Evolutionary conservation across 1,140 invertebrate species (phyloP), one percentile per base, ranked within the genome.

Genomic region (Dendrolimus kikuchii): DNA sequence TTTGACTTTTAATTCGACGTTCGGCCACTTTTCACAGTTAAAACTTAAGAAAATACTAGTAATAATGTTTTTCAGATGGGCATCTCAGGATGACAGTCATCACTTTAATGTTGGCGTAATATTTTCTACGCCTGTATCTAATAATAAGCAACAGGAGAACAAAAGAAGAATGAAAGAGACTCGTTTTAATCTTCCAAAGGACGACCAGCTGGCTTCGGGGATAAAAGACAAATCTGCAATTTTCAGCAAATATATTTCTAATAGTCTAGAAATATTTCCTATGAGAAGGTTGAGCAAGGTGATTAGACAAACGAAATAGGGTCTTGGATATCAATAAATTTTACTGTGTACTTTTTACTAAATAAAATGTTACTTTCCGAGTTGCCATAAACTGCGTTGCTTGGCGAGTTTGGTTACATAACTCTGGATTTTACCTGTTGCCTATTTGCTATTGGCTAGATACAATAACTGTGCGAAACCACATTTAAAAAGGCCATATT

Each of bases 91-190:
- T 44, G 86, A 88, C 48, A 83, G 83, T 59, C 76, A 88, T 52
- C 79, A 83, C 66, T 84, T 81, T 50, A 87, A 86, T 53, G 79
- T 82, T 9, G 88, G 91, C 52, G 92, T 94, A 1, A 93, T 93
- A 38, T 94, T 94, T 55, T 94, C 93, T 9, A 95, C 93, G 1
- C 93, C 93, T 2, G 93, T 95, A 2, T 92, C 87, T 0, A 89
- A 90, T 56, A 90, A 90, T 64, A 77, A 88, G 42, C 82, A 81
- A 1, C 79, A 81, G 10, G 81, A 81, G 4, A 71, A 79, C 2
- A 87, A 87, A 37, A 90, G 89, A 51, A 77, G 73, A 49, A 59
- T 66, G 2, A 92, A 92, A 68, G 71, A 88, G 2, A 92, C 91
- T 2, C 83, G 92, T 60, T 93, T 93, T 66, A 90, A 90, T 40